phyloP scores from a whole-genome alignment of 2,113 vertebrate species.

The Hassar affinis region DNA sequence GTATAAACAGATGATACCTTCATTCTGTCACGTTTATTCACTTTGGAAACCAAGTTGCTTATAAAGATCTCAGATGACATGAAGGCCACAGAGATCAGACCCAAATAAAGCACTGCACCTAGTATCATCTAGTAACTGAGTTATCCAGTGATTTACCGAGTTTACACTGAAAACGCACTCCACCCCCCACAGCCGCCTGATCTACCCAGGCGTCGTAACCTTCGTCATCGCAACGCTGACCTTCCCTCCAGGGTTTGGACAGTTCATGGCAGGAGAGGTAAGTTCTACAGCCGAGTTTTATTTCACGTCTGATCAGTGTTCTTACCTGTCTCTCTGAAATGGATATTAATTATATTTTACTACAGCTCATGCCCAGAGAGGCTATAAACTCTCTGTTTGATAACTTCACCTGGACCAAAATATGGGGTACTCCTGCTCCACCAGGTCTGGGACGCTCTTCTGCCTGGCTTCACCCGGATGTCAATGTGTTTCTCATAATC shows the following conservation, averaged over 20 bases:
- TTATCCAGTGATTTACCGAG: not conserved
- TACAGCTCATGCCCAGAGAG: constrained; percentile 91
- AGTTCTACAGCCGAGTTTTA: too few species aligned
- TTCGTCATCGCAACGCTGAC: constrained; percentile 85
- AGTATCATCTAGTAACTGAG: too few species aligned
- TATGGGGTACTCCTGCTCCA: constrained; percentile 63
- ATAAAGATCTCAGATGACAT: not conserved
- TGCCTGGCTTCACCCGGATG: constrained; percentile 86
- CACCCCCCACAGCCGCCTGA: constrained; percentile 73
- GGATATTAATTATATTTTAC: not conserved
- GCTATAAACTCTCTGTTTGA: constrained; percentile 93
- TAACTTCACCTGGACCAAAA: constrained; percentile 91
- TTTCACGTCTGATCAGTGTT: not conserved
- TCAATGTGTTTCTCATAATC: constrained; percentile 84
- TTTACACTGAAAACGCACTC: not conserved
- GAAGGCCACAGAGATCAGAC: not conserved
- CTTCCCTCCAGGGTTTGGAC: constrained; percentile 90
- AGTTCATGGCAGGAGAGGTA: constrained; percentile 98
- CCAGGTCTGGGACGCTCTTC: constrained; percentile 80
- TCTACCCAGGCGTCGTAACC: constrained; percentile 88
- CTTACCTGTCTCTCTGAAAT: not conserved
- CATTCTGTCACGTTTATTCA: not conserved
- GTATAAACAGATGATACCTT: too few species aligned
- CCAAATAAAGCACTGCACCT: not conserved
- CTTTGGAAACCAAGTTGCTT: not conserved